Conservation (phyloP, 37 sponge, comb jelly and placozoan species). For the Agelas oroides region DNA sequence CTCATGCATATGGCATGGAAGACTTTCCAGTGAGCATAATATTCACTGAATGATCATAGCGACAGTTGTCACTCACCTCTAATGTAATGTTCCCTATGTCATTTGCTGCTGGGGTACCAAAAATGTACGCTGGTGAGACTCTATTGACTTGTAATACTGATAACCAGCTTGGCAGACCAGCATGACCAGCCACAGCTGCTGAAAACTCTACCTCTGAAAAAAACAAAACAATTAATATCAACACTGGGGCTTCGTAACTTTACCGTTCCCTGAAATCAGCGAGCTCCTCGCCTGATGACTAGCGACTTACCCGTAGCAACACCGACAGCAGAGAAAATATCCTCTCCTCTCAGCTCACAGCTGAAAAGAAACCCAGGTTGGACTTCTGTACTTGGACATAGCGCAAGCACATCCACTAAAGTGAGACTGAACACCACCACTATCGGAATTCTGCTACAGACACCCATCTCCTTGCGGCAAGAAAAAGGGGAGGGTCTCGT, state of each 20-base stretch:
- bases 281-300: too few relatives aligned
- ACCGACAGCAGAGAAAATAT: not conserved
- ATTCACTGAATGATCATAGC: too few relatives aligned
- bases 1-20: too few relatives aligned
- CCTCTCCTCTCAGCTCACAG: not conserved
- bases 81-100: constrained; percentile 6
- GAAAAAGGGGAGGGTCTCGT: too few relatives aligned
- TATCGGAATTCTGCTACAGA: too few relatives aligned
- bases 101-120: constrained; percentile 9
- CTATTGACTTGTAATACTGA: not conserved
- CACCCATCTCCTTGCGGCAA: too few relatives aligned
- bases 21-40: too few relatives aligned
- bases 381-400: not conserved
- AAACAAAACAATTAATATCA: not conserved
- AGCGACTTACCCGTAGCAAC: not conserved
- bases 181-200: not conserved
- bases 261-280: too few relatives aligned
- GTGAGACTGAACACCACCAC: too few relatives aligned
- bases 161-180: constrained; percentile 27
- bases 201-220: not conserved
- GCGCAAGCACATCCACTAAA: too few relatives aligned
- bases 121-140: not conserved
- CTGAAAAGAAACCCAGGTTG: not conserved
- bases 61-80: not conserved
- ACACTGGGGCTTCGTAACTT: too few relatives aligned